Conservation (phyloP, 2,888 invertebrate species). For the Drosophila crucigera region DNA sequence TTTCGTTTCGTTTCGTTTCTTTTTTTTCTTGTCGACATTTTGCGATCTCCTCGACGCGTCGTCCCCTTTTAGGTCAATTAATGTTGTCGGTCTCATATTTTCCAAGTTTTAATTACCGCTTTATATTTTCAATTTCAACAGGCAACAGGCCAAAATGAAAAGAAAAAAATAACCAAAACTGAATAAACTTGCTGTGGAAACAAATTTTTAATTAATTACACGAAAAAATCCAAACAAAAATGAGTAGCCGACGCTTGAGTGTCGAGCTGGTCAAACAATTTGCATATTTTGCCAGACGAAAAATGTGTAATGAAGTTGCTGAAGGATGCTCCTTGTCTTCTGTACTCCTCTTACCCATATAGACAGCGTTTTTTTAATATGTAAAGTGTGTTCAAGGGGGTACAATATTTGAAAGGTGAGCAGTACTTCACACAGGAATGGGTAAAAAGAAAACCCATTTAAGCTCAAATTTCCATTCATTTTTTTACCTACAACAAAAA, state of each 20-base stretch:
- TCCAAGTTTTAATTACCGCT: constrained; percentile 74
- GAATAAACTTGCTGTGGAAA: constrained; percentile 60
- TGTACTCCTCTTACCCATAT: constrained; percentile 1
- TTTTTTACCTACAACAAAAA: constrained; percentile 11
- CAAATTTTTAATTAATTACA: constrained; percentile 79
- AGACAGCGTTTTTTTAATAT: constrained; percentile 68
- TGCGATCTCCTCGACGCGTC: constrained; percentile 52
- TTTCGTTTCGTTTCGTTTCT: background rate
- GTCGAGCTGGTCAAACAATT: constrained; percentile 71
- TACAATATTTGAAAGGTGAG: constrained; percentile 34
- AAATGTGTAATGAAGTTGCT: constrained; percentile 66
- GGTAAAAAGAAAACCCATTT: constrained; percentile 36
- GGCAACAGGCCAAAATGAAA: constrained; percentile 37
- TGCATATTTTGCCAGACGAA: constrained; percentile 58
- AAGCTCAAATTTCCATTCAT: constrained; percentile 44
- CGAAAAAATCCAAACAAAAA: constrained; percentile 62
- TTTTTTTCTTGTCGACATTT: constrained; percentile 1
- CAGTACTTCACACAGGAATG: background rate
- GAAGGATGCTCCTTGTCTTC: constrained; percentile 51
- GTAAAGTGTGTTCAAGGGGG: constrained; percentile 66
- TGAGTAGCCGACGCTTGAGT: constrained; percentile 41
- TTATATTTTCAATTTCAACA: constrained; percentile 63
- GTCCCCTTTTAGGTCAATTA: constrained; percentile 63
- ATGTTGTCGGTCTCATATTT: constrained; percentile 42
- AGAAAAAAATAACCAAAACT: constrained; percentile 1